Evolutionary conservation across 1,140 invertebrate species (phyloP).

Genomic region (Eupristina koningsbergeri): DNA sequence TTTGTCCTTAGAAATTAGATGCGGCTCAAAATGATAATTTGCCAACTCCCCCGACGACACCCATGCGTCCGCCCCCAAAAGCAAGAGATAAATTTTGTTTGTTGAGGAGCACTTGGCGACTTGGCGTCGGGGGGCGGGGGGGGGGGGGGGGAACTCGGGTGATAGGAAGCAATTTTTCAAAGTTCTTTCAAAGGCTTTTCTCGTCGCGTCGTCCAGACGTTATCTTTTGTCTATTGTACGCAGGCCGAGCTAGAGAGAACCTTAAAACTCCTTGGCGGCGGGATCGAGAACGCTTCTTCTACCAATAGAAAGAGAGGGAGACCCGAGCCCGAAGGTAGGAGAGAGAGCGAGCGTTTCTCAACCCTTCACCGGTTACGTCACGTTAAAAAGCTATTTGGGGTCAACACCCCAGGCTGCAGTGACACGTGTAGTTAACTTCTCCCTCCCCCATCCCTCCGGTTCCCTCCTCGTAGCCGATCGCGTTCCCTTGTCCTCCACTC

Average conservation of each 20-base stretch:
- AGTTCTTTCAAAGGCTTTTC: not conserved
- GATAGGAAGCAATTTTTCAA: not conserved
- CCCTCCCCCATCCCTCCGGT: conserved; percentile 50
- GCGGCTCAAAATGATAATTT: no score
- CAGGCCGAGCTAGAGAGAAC: not conserved
- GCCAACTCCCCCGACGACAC: no score
- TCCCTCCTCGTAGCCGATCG: not conserved
- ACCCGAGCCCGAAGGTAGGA: conserved; percentile 1
- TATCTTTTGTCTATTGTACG: conserved; percentile 27
- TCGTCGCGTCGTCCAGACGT: conserved; percentile 6
- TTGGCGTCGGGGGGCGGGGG: no score
- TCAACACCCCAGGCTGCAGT: conserved; percentile 67
- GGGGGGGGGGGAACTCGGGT: no score
- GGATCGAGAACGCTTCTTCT: conserved; percentile 6
- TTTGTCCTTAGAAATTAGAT: no score
- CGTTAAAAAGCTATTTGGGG: conserved; percentile 71
- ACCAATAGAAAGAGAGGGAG: conserved; percentile 33
- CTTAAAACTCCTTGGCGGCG: conserved; percentile 13
- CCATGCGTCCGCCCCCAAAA: no score
- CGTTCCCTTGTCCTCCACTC: conserved; percentile 23
- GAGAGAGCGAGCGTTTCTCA: conserved; percentile 60
- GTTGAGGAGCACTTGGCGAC: no score
- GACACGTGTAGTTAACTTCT: conserved; percentile 64
- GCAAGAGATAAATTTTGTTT: no score
- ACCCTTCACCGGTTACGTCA: conserved; percentile 73